Evolutionary conservation across 92 coral and sea anemone genomes (phyloP).

Genomic region (Scolanthus callimorphus): DNA sequence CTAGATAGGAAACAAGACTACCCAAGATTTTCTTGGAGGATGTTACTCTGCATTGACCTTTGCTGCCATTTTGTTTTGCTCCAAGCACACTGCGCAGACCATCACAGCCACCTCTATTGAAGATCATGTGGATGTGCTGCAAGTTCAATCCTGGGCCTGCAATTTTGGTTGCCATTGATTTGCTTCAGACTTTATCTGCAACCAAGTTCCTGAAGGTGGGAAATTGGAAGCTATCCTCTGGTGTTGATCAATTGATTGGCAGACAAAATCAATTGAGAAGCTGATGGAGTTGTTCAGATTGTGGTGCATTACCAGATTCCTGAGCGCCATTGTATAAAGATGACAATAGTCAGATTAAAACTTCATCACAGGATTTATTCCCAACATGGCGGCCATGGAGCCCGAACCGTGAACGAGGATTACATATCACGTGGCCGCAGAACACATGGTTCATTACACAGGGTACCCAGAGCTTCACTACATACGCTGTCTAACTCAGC

Average conservation of each 20-base stretch:
- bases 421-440: no score
- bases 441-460: no score
- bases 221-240: conserved; percentile 11
- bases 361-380: no score
- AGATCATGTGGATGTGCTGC: conserved; percentile 9
- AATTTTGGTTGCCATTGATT: conserved; percentile 18
- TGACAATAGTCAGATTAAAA: no score
- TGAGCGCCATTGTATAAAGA: no score
- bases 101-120: conserved; percentile 30
- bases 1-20: not conserved
- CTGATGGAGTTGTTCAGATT: conserved; percentile 8
- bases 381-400: no score
- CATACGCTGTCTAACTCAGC: no score
- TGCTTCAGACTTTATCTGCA: conserved; percentile 11
- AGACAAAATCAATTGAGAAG: conserved; percentile 5
- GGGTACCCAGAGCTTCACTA: no score
- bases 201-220: conserved; percentile 8
- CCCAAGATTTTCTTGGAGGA: not conserved
- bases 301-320: conserved; percentile 12
- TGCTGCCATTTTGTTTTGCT: not conserved
- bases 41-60: no score
- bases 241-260: conserved; percentile 12
- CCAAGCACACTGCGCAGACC: conserved; percentile 21
- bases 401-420: no score
- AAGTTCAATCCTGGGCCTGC: conserved; percentile 29